These are phyloP conservation scores for Cinclus mexicanus DNA, from an alignment of 2,113 vertebrate species.

Conservation along the genomic window DNA sequence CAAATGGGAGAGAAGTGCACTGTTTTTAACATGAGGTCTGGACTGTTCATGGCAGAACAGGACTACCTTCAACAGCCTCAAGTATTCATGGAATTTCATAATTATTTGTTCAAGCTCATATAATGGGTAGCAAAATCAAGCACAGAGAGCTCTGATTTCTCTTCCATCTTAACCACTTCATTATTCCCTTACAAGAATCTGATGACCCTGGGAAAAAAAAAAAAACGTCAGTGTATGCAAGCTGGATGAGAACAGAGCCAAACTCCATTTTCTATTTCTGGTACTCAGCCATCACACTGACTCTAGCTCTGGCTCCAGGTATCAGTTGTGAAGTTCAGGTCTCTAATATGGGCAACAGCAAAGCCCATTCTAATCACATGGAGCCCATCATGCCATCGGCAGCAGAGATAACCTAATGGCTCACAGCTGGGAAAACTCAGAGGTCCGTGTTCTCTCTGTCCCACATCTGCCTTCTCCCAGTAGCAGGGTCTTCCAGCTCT, in stretches of 20 bases:
- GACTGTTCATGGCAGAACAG: neutral
- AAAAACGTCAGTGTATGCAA: neutral
- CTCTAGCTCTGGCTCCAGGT: neutral
- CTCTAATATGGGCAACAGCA: neutral
- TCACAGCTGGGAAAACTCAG: neutral
- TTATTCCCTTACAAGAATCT: neutral
- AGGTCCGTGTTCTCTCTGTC: neutral
- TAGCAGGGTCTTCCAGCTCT: neutral
- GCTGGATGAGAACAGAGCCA: neutral
- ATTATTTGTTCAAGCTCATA: neutral
- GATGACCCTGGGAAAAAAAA: neutral
- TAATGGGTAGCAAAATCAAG: neutral
- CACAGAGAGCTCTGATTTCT: neutral
- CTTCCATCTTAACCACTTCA: neutral
- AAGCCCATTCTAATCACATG: neutral
- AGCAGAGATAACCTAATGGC: neutral
- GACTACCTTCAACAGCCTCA: neutral
- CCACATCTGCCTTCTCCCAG: neutral
- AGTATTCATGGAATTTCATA: neutral
- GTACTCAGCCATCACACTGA: neutral
- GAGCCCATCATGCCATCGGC: neutral
- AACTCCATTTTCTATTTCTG: neutral
- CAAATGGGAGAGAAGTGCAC: neutral
- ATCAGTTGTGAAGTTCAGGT: neutral
- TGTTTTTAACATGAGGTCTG: neutral